These are phyloP conservation scores for Byasa hedistus DNA, from an alignment of 2,888 invertebrate species.

Conservation along the genomic window DNA sequence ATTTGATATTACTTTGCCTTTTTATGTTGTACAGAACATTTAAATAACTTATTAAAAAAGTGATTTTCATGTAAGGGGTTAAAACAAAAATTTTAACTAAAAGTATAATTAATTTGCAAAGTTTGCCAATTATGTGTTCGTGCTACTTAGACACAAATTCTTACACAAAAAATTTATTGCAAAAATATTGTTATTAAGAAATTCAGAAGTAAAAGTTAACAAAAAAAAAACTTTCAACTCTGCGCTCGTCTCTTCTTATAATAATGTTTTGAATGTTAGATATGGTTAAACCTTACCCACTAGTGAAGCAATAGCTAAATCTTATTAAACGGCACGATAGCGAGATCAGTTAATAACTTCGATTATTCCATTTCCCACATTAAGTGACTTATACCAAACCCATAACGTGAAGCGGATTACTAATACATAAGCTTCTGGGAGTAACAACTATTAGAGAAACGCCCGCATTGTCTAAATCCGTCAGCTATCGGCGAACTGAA, in stretches of 20 bases:
- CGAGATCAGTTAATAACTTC: conserved; percentile 2
- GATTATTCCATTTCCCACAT: conserved; percentile 33
- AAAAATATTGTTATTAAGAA: no score
- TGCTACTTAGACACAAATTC: no score
- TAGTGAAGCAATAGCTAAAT: not conserved
- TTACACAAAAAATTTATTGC: no score
- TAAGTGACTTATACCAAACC: conserved; percentile 3
- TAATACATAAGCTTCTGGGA: conserved; percentile 44
- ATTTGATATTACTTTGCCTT: conserved; percentile 1
- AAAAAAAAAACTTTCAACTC: no score
- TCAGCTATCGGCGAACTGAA: conserved; percentile 49
- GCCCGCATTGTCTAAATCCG: conserved; percentile 36
- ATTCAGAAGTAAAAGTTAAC: no score
- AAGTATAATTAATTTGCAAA: no score
- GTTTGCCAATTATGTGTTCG: no score
- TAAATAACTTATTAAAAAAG: not conserved
- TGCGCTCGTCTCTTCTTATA: no score
- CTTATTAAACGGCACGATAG: not conserved
- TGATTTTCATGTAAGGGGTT: no score
- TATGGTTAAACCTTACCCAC: no score
- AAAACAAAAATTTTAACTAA: no score
- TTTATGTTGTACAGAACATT: not conserved
- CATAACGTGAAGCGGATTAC: conserved; percentile 52
- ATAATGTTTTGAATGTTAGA: no score
- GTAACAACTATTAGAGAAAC: conserved; percentile 36